Evolutionary conservation across 2,888 invertebrate species (phyloP).

Genomic region (Corbicula japonica): DNA sequence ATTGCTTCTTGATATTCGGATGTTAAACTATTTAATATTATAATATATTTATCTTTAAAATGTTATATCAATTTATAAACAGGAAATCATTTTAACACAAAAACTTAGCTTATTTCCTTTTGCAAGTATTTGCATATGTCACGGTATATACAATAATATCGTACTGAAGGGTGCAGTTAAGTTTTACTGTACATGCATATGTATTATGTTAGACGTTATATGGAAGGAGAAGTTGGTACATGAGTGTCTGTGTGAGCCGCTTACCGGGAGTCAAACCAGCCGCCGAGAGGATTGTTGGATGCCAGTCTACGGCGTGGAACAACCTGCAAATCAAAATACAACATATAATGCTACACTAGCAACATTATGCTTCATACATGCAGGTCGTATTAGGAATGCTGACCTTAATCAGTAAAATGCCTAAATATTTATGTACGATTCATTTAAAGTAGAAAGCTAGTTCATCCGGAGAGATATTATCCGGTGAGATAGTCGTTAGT

Average conservation of each 20-base stretch:
- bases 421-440: not conserved
- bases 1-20: too few species aligned
- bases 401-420: not conserved
- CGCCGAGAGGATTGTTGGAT: constrained; percentile 85
- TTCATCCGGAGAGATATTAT: not conserved
- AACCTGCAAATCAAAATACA: constrained; percentile 71
- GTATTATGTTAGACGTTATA: not conserved
- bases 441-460: not conserved
- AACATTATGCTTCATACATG: too few species aligned
- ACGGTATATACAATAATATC: not conserved
- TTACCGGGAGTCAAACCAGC: constrained; percentile 79
- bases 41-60: too few species aligned
- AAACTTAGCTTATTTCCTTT: not conserved
- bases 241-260: not conserved
- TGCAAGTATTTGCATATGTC: not conserved
- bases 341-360: not conserved
- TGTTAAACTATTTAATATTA: too few species aligned
- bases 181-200: too few species aligned
- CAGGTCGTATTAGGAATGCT: not conserved
- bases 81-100: not conserved
- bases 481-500: too few species aligned
- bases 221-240: not conserved
- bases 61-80: too few species aligned
- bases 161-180: not conserved
- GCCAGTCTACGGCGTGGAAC: constrained; percentile 87